Evolutionary conservation across 2,113 vertebrate species (phyloP).

Genomic region (Eublepharis macularius): DNA sequence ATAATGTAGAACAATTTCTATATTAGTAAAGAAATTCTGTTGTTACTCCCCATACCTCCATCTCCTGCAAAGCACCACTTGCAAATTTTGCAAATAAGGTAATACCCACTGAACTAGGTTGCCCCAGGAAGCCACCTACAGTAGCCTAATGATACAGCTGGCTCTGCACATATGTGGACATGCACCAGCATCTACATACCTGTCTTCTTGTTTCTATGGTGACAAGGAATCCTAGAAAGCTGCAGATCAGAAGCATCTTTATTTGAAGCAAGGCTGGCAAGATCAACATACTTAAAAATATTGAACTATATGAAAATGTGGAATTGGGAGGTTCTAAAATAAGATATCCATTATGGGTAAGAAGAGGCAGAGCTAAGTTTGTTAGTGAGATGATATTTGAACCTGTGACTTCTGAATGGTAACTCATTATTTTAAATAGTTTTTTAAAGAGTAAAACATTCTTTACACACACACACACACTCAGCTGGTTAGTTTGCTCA

Average conservation of each 20-base stretch:
- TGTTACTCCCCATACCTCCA: neutral
- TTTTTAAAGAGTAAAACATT: too few relatives aligned
- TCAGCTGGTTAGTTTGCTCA: neutral
- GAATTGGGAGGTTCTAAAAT: neutral
- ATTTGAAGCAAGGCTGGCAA: neutral
- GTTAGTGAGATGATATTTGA: too few relatives aligned
- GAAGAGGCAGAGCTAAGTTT: too few relatives aligned
- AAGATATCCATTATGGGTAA: neutral
- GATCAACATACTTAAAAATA: neutral
- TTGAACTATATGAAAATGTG: neutral
- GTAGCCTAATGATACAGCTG: neutral
- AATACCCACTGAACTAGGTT: neutral
- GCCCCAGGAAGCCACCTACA: neutral
- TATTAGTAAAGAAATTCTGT: neutral
- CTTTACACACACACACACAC: too few relatives aligned
- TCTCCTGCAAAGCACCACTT: neutral
- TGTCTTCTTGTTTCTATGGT: constrained; percentile 6
- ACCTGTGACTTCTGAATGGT: too few relatives aligned
- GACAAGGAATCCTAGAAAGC: neutral
- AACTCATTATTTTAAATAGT: too few relatives aligned
- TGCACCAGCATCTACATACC: neutral
- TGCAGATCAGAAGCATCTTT: neutral
- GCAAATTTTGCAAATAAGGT: neutral
- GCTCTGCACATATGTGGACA: neutral
- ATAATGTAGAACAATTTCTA: neutral